Conservation (phyloP, 2,888 invertebrate genomes). For the Epinotia demarniana region DNA sequence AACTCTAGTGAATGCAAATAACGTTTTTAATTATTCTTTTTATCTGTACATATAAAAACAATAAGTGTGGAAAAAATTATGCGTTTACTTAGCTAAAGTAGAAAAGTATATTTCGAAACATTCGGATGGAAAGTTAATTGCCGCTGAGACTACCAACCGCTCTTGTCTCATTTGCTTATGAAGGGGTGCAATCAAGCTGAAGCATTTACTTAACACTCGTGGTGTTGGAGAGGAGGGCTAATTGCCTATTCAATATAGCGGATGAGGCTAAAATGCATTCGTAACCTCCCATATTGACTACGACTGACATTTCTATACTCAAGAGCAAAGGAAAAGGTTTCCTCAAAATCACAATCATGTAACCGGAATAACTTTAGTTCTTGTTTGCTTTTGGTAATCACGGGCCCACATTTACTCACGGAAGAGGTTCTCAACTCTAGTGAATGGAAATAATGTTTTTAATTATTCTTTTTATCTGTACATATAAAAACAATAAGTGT, state of each 20-base stretch:
- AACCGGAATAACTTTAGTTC: conserved; percentile 19
- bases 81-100: too few relatives aligned
- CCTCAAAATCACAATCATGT: too few relatives aligned
- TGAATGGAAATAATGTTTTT: conserved; percentile 21
- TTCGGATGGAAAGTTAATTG: background rate
- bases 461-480: background rate
- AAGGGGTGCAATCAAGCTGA: conserved; percentile 17
- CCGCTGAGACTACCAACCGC: background rate
- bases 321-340: too few relatives aligned
- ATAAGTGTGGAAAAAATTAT: background rate
- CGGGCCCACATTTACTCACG: conserved; percentile 39
- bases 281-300: conserved; percentile 2
- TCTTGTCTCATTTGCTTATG: conserved; percentile 9
- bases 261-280: background rate
- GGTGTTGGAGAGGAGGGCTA: background rate
- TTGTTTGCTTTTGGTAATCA: conserved; percentile 35
- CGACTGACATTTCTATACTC: too few relatives aligned
- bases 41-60: background rate
- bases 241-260: background rate
- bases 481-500: background rate
- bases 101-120: background rate
- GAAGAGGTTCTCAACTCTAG: background rate
- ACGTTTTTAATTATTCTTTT: conserved; percentile 16
- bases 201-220: conserved; percentile 11
- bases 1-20: conserved; percentile 10